Evolutionary conservation across 2,888 invertebrate genomes (phyloP).

Genomic region (Eupithecia inturbata): DNA sequence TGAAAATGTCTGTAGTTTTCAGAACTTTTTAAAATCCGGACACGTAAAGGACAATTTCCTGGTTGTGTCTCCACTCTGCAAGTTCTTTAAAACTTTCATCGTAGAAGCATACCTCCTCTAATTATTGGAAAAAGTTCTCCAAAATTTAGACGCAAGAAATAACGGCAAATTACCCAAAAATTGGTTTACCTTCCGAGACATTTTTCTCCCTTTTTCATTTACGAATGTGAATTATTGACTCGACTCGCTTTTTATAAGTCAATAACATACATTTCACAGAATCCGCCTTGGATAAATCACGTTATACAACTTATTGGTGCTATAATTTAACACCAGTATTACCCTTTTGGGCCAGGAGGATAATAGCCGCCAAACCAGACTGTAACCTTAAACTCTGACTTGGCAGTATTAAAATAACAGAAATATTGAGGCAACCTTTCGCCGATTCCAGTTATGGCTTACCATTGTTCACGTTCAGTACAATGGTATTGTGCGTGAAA

Average conservation of each 20-base stretch:
- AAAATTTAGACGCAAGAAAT: not conserved
- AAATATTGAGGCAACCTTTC: constrained; percentile 41
- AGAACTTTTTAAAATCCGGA: not conserved
- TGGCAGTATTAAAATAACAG: constrained; percentile 33
- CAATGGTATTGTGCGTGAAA: constrained; percentile 21
- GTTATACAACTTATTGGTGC: constrained; percentile 17
- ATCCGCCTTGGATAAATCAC: constrained; percentile 48
- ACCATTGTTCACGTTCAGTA: constrained; percentile 28
- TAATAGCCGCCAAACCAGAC: constrained; percentile 53
- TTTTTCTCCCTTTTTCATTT: constrained; percentile 48
- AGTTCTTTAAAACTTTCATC: not conserved
- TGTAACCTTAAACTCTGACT: constrained; percentile 60
- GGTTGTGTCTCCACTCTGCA: not conserved
- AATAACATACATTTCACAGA: constrained; percentile 48
- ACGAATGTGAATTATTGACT: constrained; percentile 56
- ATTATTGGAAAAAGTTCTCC: not conserved
- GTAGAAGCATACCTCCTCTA: not conserved
- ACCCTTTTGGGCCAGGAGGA: constrained; percentile 19
- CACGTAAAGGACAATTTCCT: not conserved
- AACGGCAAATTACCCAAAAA: not conserved
- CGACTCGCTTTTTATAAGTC: constrained; percentile 62
- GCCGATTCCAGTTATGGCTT: constrained; percentile 28
- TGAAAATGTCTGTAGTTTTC: not conserved
- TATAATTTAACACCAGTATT: constrained; percentile 11
- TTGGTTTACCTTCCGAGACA: constrained; percentile 56